Percentiles rank a stretch among this genome's conserved stretches.
phyloP scores from a whole-genome alignment of 1,140 invertebrate genomes.

The Sitobion miscanthi region DNA sequence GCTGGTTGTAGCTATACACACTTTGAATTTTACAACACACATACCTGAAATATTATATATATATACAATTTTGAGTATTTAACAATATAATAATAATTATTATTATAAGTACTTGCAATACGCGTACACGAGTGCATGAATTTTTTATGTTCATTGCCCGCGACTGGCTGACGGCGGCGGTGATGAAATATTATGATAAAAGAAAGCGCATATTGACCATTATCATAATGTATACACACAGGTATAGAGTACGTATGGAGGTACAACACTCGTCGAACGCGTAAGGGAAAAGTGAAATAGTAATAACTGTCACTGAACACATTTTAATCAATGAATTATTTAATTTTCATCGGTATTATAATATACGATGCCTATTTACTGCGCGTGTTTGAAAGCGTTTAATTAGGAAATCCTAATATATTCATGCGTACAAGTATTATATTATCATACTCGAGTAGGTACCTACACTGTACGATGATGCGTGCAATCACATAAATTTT shows the following conservation, averaged over 20 bases:
- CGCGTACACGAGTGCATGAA: background rate
- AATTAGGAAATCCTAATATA: slow-evolving; percentile 40
- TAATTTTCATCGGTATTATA: slow-evolving; percentile 21
- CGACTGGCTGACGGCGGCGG: background rate
- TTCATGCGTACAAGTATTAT: background rate
- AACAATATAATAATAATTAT: background rate
- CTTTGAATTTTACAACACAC: background rate
- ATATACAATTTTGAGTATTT: background rate
- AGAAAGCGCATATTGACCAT: slow-evolving; percentile 19
- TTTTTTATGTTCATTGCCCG: slow-evolving; percentile 17
- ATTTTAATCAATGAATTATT: slow-evolving; percentile 3
- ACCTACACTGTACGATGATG: background rate
- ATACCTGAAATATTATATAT: background rate
- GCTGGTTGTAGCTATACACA: background rate
- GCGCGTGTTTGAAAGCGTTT: slow-evolving; percentile 28
- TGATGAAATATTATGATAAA: slow-evolving; percentile 34
- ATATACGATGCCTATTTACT: background rate
- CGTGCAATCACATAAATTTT: slow-evolving; percentile 3
- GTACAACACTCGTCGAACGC: background rate
- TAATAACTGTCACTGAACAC: background rate
- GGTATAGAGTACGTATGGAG: background rate
- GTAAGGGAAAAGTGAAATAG: background rate
- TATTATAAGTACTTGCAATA: background rate
- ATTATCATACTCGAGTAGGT: background rate
- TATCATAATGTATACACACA: background rate